Evolutionary conservation across 2,797 vertebrate genomes (phyloP).

Genomic region (Trematomus bernacchii): DNA sequence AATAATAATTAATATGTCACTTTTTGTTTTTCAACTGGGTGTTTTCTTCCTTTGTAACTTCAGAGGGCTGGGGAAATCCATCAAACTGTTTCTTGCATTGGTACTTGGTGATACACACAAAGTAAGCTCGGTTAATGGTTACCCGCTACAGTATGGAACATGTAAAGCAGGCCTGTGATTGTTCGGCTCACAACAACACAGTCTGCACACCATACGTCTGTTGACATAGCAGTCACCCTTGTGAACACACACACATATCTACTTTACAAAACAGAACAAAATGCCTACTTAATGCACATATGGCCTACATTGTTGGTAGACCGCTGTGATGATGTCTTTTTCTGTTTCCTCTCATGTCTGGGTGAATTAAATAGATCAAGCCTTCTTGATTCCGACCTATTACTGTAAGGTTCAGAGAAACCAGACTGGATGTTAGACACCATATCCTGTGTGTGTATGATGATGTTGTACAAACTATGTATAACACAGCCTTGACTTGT

Average conservation of each 20-base stretch:
- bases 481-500: slow-evolving; percentile 53
- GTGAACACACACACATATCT: slow-evolving; percentile 29
- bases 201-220: slow-evolving; percentile 47
- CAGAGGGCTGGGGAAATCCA: slow-evolving; percentile 57
- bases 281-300: slow-evolving; percentile 58
- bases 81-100: slow-evolving; percentile 68
- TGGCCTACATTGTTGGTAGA: slow-evolving; percentile 60
- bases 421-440: slow-evolving; percentile 55
- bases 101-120: slow-evolving; percentile 57
- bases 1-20: slow-evolving; percentile 69
- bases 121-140: slow-evolving; percentile 76
- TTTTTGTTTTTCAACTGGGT: slow-evolving; percentile 59
- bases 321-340: slow-evolving; percentile 54
- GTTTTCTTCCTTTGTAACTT: slow-evolving; percentile 56
- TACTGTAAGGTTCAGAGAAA: slow-evolving; percentile 47
- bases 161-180: slow-evolving; percentile 36
- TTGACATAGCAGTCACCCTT: slow-evolving; percentile 60
- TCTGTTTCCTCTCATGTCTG: slow-evolving; percentile 63
- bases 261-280: slow-evolving; percentile 43
- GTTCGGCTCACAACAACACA: slow-evolving; percentile 54
- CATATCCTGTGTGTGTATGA: slow-evolving; percentile 50
- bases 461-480: slow-evolving; percentile 52
- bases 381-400: slow-evolving; percentile 48
- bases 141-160: slow-evolving; percentile 48
- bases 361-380: slow-evolving; percentile 64